Conservation (phyloP, 2,797 vertebrate species). For the Enteromius fasciolatus region DNA sequence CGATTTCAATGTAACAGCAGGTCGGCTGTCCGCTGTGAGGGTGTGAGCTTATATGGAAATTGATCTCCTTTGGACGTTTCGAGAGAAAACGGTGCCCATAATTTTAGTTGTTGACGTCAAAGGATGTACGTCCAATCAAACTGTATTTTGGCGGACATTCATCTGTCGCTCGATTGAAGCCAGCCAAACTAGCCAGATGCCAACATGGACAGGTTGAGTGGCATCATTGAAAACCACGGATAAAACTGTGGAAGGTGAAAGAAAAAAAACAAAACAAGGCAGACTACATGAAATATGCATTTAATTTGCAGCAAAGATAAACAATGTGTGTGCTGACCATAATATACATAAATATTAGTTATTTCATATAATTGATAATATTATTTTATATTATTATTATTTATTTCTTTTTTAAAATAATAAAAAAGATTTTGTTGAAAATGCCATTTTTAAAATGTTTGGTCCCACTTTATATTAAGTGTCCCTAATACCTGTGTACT, state of each 20-base stretch:
- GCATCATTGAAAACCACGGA: neutral
- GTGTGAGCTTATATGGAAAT: constrained; percentile 2
- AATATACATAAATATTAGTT: neutral
- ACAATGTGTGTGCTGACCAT: neutral
- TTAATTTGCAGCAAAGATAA: neutral
- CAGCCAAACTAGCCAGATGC: constrained; percentile 1
- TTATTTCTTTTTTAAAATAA: neutral
- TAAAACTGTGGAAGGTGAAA: neutral
- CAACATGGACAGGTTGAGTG: constrained; percentile 8
- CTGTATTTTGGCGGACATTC: neutral
- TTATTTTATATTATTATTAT: neutral
- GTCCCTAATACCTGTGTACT: no score
- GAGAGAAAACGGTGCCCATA: neutral
- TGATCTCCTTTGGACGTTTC: constrained; percentile 7
- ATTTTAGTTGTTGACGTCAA: constrained; percentile 13
- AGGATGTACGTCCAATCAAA: neutral
- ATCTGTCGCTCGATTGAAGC: neutral
- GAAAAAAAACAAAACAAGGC: neutral
- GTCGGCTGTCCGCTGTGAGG: neutral
- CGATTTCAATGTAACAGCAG: constrained; percentile 28
- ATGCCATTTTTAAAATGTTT: neutral
- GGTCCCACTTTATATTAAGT: no score
- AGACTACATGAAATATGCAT: neutral
- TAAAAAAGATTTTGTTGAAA: no score
- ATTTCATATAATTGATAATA: neutral